Conservation (phyloP, 2,797 vertebrate genomes). For the Sebastes iracundus region DNA sequence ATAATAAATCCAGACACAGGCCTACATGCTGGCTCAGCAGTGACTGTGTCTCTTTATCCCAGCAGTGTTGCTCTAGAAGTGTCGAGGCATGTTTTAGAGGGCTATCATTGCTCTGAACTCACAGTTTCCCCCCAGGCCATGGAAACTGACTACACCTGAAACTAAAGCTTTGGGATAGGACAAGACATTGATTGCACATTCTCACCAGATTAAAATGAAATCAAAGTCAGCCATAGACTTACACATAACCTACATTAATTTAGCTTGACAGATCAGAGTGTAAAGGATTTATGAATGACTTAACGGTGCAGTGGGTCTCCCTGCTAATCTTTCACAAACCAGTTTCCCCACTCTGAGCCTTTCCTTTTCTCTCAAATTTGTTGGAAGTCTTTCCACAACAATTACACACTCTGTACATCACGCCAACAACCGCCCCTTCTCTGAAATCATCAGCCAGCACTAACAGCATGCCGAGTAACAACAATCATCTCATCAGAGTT, state of each 20-base stretch:
- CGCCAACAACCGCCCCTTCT: not conserved
- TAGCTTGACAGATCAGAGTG: conserved; percentile 7
- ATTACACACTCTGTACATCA: conserved; percentile 12
- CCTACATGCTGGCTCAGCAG: conserved; percentile 29
- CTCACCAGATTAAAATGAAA: conserved; percentile 11
- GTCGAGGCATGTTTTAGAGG: conserved; percentile 74
- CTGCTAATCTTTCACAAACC: conserved; percentile 1
- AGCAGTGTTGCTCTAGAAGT: conserved; percentile 41
- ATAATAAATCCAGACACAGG: conserved; percentile 19
- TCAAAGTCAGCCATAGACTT: not conserved
- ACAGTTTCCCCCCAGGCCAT: conserved; percentile 63
- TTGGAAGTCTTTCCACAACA: conserved; percentile 10
- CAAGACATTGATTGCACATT: conserved; percentile 27
- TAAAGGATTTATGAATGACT: conserved; percentile 22
- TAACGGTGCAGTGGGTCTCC: not conserved
- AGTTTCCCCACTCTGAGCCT: not conserved
- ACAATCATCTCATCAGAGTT: conserved; percentile 30
- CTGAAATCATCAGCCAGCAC: conserved; percentile 21
- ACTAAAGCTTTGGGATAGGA: conserved; percentile 25
- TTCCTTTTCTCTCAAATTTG: conserved; percentile 3
- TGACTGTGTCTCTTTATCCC: conserved; percentile 26
- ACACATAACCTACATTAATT: conserved; percentile 15
- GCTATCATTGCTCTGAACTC: conserved; percentile 49
- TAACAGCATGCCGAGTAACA: conserved; percentile 35
- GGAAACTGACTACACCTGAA: conserved; percentile 66